These are phyloP conservation scores for Ahaetulla prasina DNA, from an alignment of 2,113 vertebrate genomes.

Conservation along the genomic window DNA sequence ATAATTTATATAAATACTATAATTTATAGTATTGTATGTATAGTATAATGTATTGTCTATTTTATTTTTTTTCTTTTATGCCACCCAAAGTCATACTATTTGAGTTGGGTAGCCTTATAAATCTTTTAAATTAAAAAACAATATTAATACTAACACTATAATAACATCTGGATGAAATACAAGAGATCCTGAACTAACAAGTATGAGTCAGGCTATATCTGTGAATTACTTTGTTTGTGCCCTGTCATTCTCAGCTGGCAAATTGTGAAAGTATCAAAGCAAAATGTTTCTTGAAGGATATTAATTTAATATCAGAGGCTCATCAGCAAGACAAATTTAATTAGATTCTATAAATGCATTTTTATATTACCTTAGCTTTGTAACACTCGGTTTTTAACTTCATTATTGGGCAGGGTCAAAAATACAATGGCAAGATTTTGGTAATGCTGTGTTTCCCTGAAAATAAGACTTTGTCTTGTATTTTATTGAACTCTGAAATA, in stretches of 20 bases:
- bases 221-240: background rate
- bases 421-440: constrained; percentile 6
- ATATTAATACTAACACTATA: background rate
- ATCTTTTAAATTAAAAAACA: background rate
- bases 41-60: background rate
- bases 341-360: background rate
- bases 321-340: background rate
- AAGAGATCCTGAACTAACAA: background rate
- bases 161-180: background rate
- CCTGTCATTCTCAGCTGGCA: background rate
- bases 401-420: constrained; percentile 8
- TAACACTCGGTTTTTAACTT: background rate
- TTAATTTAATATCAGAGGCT: background rate
- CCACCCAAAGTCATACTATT: background rate
- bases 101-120: background rate
- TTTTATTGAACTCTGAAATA: too few relatives aligned
- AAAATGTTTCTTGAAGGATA: background rate
- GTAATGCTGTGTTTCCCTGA: too few relatives aligned
- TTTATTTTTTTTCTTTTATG: background rate
- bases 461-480: too few relatives aligned
- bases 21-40: too few relatives aligned
- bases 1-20: background rate
- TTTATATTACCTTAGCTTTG: background rate
- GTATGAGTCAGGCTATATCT: background rate
- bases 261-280: background rate